Evolutionary conservation across 2,797 vertebrate species (phyloP), one percentile per base, ranked within the genome.

Genomic region (Geotrypetes seraphini): DNA sequence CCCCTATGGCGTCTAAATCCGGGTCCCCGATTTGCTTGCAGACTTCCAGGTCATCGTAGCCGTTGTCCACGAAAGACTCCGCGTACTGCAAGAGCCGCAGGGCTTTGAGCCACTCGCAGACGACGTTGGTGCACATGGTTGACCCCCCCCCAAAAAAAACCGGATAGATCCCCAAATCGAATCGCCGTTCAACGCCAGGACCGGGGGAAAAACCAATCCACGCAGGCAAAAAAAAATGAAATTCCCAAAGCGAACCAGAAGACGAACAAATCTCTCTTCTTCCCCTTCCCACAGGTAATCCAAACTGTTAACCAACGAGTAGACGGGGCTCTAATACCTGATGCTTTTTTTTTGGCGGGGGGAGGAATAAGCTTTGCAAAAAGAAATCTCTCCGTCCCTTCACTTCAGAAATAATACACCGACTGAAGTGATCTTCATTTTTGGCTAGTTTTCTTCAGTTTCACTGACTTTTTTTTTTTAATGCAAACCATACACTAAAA

Each of bases 11-110:
- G 50, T 98, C 94, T 78, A 97, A 73, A 82, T 98, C 95, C 4
- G 92, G 92, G 57, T 98, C 90, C 18, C 94, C 95, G 23, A 98
- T 97, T 57, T 98, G 93, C 51, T 96, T 97, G 76, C 95, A 98
- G 17, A 98, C 94, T 79, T 97, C 94, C 80, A 99, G 75, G 46
- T 99, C 95, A 53, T 99, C 95, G 34, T 99, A 99, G 37, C 94
- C 95, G 47, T 99, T 97, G 36, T 97, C 95, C 74, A 99, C 87
- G 53, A 99, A 97, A 17, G 92, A 71, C 62, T 99, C 90, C 4
- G 91, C 86, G 28, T 99, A 97, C 68, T 96, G 92, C 9, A 85
- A 67, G 9, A 97, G 87, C 74, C 94, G 92, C 25, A 97, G 81
- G 45, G 91, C 91, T 69, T 82, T 90, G 46, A 99, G 78, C 95